phyloP scores from a whole-genome alignment of 2,888 invertebrate species.

The Torymus aiolomorphi region DNA sequence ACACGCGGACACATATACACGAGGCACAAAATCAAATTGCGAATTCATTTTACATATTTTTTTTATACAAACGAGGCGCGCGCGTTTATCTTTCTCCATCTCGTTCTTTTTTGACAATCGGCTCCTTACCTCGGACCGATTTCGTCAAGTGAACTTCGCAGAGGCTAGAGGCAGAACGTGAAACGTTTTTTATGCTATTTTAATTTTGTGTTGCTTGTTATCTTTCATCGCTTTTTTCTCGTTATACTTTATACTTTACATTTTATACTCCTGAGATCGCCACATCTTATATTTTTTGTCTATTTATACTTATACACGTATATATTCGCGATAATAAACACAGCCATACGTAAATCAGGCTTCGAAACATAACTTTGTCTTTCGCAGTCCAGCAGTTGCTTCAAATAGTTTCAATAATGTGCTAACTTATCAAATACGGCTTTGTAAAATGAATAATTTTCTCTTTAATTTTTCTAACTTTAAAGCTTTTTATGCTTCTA shows the following conservation, averaged over 20 bases:
- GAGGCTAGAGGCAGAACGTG: conserved; percentile 47
- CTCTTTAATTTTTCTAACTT: conserved; percentile 1
- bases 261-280: conserved; percentile 47
- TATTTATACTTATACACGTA: conserved; percentile 42
- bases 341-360: conserved; percentile 59
- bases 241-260: conserved; percentile 42
- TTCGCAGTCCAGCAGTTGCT: conserved; percentile 52
- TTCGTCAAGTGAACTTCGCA: conserved; percentile 34
- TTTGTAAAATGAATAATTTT: conserved; percentile 15
- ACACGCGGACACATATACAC: conserved; percentile 40
- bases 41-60: conserved; percentile 39
- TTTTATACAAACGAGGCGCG: conserved; percentile 47
- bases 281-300: conserved; percentile 43
- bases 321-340: conserved; percentile 57
- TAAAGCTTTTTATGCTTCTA: conserved; percentile 6
- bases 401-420: conserved; percentile 28
- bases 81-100: conserved; percentile 12
- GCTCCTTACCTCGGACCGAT: not conserved
- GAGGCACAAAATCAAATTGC: conserved; percentile 51
- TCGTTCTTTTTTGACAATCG: not conserved
- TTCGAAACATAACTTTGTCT: conserved; percentile 54
- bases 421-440: not conserved
- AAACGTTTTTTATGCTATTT: conserved; percentile 36
- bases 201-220: conserved; percentile 24
- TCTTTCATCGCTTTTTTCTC: not conserved